Evolutionary conservation across 2,888 invertebrate genomes (phyloP), one percentile per base, ranked within the genome.

Genomic region (Pyrgus malvae): DNA sequence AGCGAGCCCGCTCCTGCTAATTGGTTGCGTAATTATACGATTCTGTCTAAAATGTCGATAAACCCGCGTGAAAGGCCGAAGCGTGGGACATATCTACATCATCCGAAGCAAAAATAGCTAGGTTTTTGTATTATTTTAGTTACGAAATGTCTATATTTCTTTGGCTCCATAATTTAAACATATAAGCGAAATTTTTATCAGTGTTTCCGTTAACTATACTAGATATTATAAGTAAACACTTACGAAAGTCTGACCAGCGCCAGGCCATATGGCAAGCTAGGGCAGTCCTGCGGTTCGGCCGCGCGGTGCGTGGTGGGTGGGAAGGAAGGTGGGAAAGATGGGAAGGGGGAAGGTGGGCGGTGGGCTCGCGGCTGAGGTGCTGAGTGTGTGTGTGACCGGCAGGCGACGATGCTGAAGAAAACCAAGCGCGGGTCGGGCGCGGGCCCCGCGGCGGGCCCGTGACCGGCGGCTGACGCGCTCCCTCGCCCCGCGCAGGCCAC

Each of bases 381-480:
- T 58, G 54, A 58, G 63, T n/a, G 63, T 76, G 75, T 74, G 72
- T 76, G 78, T 78, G 77, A 77, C 76, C 78, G 77, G 80, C 93
- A 99, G 99, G 99, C 99, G 86, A 99, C 99, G 91, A 99, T 99
- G 99, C 94, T 99, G 94, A 99, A 99, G 96, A 99, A 99, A 95
- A 95, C 95, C 92, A 99, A 99, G 94, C 98, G 98, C 93, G 98
- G 97, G 92, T 94, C 98, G 86, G 72, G 76, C 76, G 76, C 77
- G 72, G 95, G 91, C 94, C 95, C 90, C 76, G 92, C 93, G 91
- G 93, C 93, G 91, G 76, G 76, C 75, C 79, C 79, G 76, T 76
- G 78, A 76, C 66, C 67, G 65, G 62, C 66, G 64, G 63, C 66
- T 66, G 66, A 66, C 63, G 65, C 73, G 69, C 74, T 70, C n/a